Evolutionary conservation across 2,888 invertebrate species (phyloP).

Genomic region (Cremastinae sp.): DNA sequence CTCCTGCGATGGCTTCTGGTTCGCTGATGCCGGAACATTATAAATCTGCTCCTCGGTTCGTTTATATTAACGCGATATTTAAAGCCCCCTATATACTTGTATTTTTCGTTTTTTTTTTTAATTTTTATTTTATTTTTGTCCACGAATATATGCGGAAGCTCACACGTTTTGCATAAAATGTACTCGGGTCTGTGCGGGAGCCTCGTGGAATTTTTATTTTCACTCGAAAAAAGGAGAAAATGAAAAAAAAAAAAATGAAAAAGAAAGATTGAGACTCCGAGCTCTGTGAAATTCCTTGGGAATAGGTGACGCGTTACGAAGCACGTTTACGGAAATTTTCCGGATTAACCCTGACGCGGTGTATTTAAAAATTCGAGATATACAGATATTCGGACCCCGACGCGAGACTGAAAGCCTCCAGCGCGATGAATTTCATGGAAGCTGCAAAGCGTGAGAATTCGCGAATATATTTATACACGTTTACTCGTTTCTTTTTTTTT

Average conservation of each 20-base stretch:
- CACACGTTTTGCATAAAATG: neutral
- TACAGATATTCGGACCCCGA: no score
- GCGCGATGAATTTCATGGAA: constrained; percentile 17
- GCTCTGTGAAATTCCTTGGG: constrained; percentile 35
- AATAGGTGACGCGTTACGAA: constrained; percentile 47
- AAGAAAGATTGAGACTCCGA: constrained; percentile 22
- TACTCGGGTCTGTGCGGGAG: constrained; percentile 13
- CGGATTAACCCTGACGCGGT: constrained; percentile 46
- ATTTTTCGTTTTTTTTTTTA: neutral
- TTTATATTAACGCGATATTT: constrained; percentile 55
- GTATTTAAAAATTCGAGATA: no score
- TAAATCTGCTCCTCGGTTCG: constrained; percentile 47
- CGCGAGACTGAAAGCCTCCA: neutral
- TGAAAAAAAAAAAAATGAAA: constrained; percentile 15
- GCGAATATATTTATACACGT: constrained; percentile 40
- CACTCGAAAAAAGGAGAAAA: no score
- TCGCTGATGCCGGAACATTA: constrained; percentile 59
- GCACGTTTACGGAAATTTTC: constrained; percentile 53
- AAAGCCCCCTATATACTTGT: neutral
- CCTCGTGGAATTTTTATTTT: constrained; percentile 39
- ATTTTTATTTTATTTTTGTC: neutral
- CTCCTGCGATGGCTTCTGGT: constrained; percentile 56
- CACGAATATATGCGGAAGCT: neutral
- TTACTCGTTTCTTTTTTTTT: neutral
- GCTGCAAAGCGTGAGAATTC: constrained; percentile 44